Percentiles rank a stretch among this genome's conserved stretches.
Conservation (phyloP, 2,113 vertebrate genomes). For the Numenius arquata region DNA sequence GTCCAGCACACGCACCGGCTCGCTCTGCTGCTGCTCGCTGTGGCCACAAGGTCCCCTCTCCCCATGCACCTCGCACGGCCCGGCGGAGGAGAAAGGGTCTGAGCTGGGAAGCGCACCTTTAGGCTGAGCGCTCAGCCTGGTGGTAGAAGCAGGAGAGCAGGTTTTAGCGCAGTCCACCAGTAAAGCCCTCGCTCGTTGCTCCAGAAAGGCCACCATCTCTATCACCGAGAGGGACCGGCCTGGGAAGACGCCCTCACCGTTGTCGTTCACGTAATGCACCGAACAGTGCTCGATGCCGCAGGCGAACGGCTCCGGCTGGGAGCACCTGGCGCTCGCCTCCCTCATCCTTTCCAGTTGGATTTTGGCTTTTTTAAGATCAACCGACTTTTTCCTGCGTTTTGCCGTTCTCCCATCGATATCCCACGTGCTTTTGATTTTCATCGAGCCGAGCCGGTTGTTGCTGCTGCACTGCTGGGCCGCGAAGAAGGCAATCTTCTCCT, state of each 20-base stretch:
- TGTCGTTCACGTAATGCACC: slow-evolving; percentile 57
- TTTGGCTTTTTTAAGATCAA: slow-evolving; percentile 76
- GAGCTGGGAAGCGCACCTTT: slow-evolving; percentile 21
- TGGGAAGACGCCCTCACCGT: slow-evolving; percentile 31
- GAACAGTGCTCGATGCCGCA: slow-evolving; percentile 77
- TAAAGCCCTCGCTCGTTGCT: slow-evolving; percentile 81
- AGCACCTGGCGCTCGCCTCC: slow-evolving; percentile 62
- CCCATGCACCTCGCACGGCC: not conserved
- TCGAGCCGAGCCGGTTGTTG: slow-evolving; percentile 63
- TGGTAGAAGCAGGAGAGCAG: slow-evolving; percentile 9
- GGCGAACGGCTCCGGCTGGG: slow-evolving; percentile 69
- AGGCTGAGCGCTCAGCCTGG: slow-evolving; percentile 56
- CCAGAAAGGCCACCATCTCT: slow-evolving; percentile 93
- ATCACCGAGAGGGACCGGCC: slow-evolving; percentile 83
- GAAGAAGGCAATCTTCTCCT: slow-evolving; percentile 96
- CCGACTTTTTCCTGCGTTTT: slow-evolving; percentile 84
- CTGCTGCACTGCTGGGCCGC: slow-evolving; percentile 78
- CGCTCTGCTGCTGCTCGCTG: slow-evolving; percentile 68
- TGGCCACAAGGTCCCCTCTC: slow-evolving; percentile 25
- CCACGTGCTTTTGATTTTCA: slow-evolving; percentile 88
- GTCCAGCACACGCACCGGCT: slow-evolving; percentile 86
- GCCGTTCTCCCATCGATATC: slow-evolving; percentile 82
- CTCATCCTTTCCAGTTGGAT: slow-evolving; percentile 73
- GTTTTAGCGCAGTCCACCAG: slow-evolving; percentile 75
- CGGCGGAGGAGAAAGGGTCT: slow-evolving; percentile 8